Conservation (phyloP, 1,140 invertebrate species). For the Tribolium castaneum region DNA sequence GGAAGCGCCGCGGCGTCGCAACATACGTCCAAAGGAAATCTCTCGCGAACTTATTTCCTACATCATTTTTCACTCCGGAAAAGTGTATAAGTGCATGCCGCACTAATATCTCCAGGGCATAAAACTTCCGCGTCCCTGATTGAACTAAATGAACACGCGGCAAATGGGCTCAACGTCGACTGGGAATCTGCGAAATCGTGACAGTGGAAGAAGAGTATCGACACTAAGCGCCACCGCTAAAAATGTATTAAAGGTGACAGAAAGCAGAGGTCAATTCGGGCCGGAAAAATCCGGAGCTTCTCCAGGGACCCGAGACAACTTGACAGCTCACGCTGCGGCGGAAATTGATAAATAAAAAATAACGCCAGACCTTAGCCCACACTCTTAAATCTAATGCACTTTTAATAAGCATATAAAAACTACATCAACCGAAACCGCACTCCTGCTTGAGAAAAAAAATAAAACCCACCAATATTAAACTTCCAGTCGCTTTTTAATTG, state of each 20-base stretch:
- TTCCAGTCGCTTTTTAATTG: not conserved
- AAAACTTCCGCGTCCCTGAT: conserved; percentile 58
- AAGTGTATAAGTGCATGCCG: conserved; percentile 56
- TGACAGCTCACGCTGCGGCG: conserved; percentile 36
- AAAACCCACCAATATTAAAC: not conserved
- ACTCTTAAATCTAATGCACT: conserved; percentile 19
- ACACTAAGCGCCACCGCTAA: conserved; percentile 18
- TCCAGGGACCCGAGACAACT: conserved; percentile 44
- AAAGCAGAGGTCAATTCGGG: conserved; percentile 53
- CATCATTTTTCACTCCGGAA: conserved; percentile 60
- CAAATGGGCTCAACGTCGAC: conserved; percentile 57
- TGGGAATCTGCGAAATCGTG: conserved; percentile 44
- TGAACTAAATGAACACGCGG: conserved; percentile 61
- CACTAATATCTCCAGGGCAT: conserved; percentile 61
- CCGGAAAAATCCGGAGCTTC: conserved; percentile 47
- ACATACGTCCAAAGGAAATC: conserved; percentile 28
- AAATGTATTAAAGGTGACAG: conserved; percentile 56
- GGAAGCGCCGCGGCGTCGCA: conserved; percentile 17
- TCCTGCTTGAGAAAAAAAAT: conserved; percentile 1
- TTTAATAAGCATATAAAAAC: conserved; percentile 15
- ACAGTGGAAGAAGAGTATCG: conserved; percentile 7
- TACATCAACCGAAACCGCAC: not conserved
- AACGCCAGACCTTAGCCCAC: not conserved
- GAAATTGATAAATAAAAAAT: conserved; percentile 34
- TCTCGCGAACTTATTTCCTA: conserved; percentile 51